phyloP scores from a whole-genome alignment of 2,113 vertebrate genomes.

The Helogale parvula region DNA sequence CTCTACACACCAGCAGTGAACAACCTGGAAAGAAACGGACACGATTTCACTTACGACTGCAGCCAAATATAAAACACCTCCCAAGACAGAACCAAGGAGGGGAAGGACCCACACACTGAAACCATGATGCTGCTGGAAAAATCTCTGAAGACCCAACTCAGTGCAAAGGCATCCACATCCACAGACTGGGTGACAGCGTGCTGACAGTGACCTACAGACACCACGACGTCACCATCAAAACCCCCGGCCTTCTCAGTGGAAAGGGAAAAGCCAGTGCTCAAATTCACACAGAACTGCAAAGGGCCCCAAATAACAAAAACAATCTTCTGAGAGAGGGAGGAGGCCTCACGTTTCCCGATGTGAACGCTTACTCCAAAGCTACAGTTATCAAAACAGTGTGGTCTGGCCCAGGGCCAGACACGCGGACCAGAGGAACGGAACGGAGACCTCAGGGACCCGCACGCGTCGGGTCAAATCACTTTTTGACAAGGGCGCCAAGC shows the following conservation, averaged over 20 bases:
- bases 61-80: neutral
- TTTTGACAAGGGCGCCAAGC: neutral
- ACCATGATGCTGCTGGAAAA: neutral
- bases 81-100: neutral
- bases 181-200: no score
- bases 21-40: neutral
- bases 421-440: neutral
- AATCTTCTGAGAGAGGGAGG: neutral
- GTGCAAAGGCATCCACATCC: neutral
- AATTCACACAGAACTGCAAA: neutral
- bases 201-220: neutral
- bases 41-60: neutral
- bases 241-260: neutral
- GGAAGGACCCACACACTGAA: neutral
- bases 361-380: neutral
- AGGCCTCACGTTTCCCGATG: neutral
- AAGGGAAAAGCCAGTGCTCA: neutral
- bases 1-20: neutral
- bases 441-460: neutral
- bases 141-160: neutral
- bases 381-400: neutral
- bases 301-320: neutral
- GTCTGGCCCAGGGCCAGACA: neutral
- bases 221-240: neutral
- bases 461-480: neutral